These are phyloP conservation scores for Ovis aries DNA, from an alignment of 2,113 vertebrate species.

Conservation along the genomic window ARS-UI_Ramb_v3.0 NC_056066.1:80493501-80494000, in stretches of 20 bases:
- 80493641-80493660: background rate
- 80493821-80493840: background rate
- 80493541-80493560: background rate
- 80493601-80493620: background rate
- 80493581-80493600: background rate
- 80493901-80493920: background rate
- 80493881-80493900: background rate
- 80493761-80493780: background rate
- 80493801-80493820: background rate
- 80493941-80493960: background rate
- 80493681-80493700: background rate
- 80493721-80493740: background rate
- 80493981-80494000: no score
- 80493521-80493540: background rate
- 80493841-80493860: background rate
- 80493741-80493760: background rate
- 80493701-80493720: background rate
- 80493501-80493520: background rate
- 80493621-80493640: background rate
- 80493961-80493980: background rate
- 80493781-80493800: background rate
- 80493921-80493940: background rate
- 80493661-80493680: background rate
- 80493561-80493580: background rate
- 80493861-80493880: background rate